Percentiles rank a stretch among this genome's conserved stretches.
phyloP scores from a whole-genome alignment of 2,113 vertebrate species.

The Thalassarche chlororhynchos region DNA sequence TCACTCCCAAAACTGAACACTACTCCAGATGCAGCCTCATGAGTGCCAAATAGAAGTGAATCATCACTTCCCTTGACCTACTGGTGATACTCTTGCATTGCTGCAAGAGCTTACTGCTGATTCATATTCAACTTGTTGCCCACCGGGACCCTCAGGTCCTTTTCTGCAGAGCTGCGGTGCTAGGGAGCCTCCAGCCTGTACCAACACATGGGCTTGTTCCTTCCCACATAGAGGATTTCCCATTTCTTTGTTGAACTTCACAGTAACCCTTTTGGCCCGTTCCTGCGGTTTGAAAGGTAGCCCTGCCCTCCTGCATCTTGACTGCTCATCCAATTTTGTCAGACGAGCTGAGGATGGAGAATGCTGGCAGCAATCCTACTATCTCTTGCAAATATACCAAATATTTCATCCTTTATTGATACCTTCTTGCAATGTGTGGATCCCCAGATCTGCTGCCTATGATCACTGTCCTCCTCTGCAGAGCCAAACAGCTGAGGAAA shows the following conservation, averaged over 20 bases:
- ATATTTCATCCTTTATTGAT: neutral
- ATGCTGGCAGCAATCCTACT: neutral
- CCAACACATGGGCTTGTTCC: neutral
- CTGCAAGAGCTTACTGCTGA: neutral
- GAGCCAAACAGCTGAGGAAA: neutral
- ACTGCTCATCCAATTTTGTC: neutral
- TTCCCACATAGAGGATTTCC: neutral
- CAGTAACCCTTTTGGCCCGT: neutral
- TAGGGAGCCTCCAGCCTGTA: neutral
- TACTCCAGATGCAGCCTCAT: neutral
- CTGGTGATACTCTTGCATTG: neutral
- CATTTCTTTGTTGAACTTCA: neutral
- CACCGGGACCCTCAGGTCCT: neutral
- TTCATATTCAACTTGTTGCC: neutral
- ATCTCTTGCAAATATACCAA: neutral
- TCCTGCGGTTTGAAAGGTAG: neutral
- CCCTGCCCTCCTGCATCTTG: neutral
- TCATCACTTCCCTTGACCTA: neutral
- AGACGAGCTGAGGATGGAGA: neutral
- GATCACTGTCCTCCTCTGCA: neutral
- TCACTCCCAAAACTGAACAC: neutral
- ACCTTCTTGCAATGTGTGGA: neutral
- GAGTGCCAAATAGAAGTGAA: neutral
- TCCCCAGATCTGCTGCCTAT: neutral
- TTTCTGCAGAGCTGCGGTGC: neutral